Conservation (phyloP, 1,140 invertebrate species). For the Pseudoatta argentina region DNA sequence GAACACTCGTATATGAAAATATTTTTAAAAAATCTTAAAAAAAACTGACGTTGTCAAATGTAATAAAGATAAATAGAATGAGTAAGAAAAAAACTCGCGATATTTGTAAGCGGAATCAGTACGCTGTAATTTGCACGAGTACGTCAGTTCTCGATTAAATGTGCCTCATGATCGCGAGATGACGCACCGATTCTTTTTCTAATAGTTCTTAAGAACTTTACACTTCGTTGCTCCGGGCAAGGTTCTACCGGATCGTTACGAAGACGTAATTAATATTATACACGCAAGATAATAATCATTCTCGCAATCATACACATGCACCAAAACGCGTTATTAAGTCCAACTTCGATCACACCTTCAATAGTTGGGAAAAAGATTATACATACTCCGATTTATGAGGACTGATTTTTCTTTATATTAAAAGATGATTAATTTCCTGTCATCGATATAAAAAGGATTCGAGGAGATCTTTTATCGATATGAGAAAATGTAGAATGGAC, state of each 20-base stretch:
- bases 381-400: neutral
- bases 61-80: neutral
- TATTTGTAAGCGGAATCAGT: neutral
- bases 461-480: neutral
- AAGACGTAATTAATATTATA: slow-evolving; percentile 20
- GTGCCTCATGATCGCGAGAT: slow-evolving; percentile 12
- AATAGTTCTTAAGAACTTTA: slow-evolving; percentile 17
- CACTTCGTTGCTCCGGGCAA: slow-evolving; percentile 4
- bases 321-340: slow-evolving; percentile 2
- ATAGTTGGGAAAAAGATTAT: neutral
- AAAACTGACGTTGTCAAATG: neutral
- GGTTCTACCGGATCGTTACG: neutral
- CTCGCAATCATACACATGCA: neutral
- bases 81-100: neutral
- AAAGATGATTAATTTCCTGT: neutral
- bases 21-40: neutral
- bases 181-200: slow-evolving; percentile 45
- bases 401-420: neutral
- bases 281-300: slow-evolving; percentile 21
- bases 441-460: neutral
- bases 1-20: neutral
- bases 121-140: neutral
- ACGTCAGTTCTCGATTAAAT: slow-evolving; percentile 3
- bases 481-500: neutral
- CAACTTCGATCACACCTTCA: neutral